Evolutionary conservation across 1,140 invertebrate genomes (phyloP).

Genomic region (Leptinotarsa defecta): DNA sequence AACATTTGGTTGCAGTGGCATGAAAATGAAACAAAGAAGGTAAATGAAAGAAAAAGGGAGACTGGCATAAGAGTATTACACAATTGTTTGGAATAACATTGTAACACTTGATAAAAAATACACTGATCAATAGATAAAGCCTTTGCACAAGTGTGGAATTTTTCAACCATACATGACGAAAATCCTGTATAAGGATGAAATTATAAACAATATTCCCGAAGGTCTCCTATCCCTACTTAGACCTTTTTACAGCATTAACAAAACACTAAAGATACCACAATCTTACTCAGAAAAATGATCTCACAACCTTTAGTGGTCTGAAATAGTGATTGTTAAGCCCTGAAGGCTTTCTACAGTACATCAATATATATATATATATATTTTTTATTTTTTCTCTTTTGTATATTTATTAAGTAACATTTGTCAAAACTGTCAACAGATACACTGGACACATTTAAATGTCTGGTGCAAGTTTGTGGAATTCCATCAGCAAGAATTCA

Average conservation of each 20-base stretch:
- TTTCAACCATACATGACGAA: background rate
- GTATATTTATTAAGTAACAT: slow-evolving; percentile 40
- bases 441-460: background rate
- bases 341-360: background rate
- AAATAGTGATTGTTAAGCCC: slow-evolving; percentile 31
- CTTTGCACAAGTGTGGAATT: background rate
- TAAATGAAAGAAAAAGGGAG: too few species aligned
- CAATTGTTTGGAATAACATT: too few species aligned
- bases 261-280: slow-evolving; percentile 24
- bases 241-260: background rate
- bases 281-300: slow-evolving; percentile 17
- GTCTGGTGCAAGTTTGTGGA: slow-evolving; percentile 19
- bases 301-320: slow-evolving; percentile 29
- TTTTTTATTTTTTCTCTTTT: slow-evolving; percentile 33
- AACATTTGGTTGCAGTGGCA: too few species aligned
- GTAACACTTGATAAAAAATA: too few species aligned
- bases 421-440: slow-evolving; percentile 14
- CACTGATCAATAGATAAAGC: background rate
- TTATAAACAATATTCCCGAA: slow-evolving; percentile 7
- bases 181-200: slow-evolving; percentile 9
- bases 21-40: too few species aligned
- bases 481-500: background rate
- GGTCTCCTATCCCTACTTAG: slow-evolving; percentile 8
- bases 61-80: too few species aligned
- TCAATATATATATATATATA: slow-evolving; percentile 17